Evolutionary conservation across 2,888 invertebrate genomes (phyloP), one percentile per base, ranked within the genome.

Genomic region (Archips crataeganus): DNA sequence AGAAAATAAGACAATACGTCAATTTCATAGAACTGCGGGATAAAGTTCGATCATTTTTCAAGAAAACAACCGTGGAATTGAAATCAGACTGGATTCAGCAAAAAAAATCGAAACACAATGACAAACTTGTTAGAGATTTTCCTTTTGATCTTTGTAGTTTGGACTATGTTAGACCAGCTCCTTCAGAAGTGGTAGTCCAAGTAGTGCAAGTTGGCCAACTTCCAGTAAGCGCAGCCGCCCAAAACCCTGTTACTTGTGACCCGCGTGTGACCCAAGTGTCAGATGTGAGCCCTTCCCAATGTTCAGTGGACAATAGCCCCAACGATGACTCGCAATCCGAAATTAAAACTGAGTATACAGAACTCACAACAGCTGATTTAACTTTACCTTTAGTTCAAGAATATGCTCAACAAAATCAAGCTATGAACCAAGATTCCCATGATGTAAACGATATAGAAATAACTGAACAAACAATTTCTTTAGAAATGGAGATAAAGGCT

Each of bases 201-300:
- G 95, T 96, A 1, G 96, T 96, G 0, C 96, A 96, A 82, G 92
- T 96, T 2, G 95, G 94, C 0, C 94, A 94, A 76, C 76, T 92
- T 60, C 92, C 94, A 8, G 93, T 94, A 0, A 94, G 90, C 77
- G 89, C 92, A 49, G 84, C 90, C n/a, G 93, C 92, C 2, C 94
- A 94, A 83, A 94, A 94, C 77, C 92, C 93, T 51, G 87, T 94
- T 5, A 91, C 90, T 10, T 94, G 94, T 76, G 94, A 94, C 76
- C 94, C 94, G 15, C 88, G 94, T 9, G 93, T 94, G 9, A 94
- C 93, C 5, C 94, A 93, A 77, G 94, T 93, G 4, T 90, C 92
- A 11, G 84, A 94, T 72, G 92, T 88, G 6, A 94, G 93, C 78
- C 94, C 94, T 51, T 87, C 93, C 1, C 94, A 93, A 78, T 93